Percentiles rank a stretch among this genome's conserved stretches.
Conservation (phyloP, 2,113 vertebrate species). For the Tauraco erythrolophus region DNA sequence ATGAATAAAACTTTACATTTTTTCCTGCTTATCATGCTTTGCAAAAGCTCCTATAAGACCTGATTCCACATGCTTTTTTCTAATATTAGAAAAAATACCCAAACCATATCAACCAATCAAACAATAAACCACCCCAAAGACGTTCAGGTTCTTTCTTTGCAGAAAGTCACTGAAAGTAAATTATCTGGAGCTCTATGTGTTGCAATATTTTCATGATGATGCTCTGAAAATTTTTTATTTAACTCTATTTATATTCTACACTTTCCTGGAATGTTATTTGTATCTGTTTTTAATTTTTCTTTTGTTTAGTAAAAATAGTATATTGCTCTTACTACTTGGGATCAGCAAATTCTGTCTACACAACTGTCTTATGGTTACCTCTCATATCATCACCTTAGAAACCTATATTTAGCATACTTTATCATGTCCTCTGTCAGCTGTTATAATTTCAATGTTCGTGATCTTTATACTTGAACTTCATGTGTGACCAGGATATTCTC, state of each 20-base stretch:
- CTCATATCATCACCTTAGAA: neutral
- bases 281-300: neutral
- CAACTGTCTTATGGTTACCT: neutral
- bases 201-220: neutral
- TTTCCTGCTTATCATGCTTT: neutral
- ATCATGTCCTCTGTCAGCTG: neutral
- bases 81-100: neutral
- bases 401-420: neutral
- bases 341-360: neutral
- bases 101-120: rapidly evolving
- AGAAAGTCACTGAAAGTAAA: neutral
- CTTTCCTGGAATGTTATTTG: neutral
- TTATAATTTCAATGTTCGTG: neutral
- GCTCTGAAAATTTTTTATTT: neutral
- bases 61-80: neutral
- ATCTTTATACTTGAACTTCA: neutral
- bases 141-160: neutral
- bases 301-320: neutral
- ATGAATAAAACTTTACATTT: neutral
- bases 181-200: neutral
- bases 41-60: neutral
- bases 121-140: neutral
- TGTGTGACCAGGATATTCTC: neutral
- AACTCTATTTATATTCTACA: neutral
- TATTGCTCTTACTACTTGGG: neutral